Evolutionary conservation across 2,113 vertebrate genomes (phyloP), one percentile per base, ranked within the genome.

Genomic region (Aldabrachelys gigantea): DNA sequence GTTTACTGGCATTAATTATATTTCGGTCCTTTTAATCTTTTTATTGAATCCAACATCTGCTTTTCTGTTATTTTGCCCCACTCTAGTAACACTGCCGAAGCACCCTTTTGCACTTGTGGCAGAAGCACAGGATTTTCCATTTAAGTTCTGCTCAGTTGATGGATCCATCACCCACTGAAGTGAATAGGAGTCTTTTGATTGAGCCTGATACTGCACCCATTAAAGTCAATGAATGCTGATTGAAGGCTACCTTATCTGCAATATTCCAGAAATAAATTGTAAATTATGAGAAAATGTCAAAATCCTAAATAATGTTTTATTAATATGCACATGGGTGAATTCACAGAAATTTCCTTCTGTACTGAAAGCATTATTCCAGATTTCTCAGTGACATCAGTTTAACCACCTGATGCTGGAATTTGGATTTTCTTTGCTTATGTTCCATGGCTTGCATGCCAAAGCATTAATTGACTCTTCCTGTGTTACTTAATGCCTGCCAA

Each of bases 391-490:
- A 2, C 1, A 84, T 82, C 13, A 1, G 0, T 80, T 87, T 78
- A 88, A 69, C 10, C 84, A 44, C 52, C 14, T 62, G 54, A 35
- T 83, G 27, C 44, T 79, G 19, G 44, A 86, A 35, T 78, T 38
- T 93, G 25, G 38, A 22, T 89, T 95, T 90, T 59, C n/a, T 88
- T 84, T 6, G 22, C 69, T 94, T 93, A 13, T 91, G 22, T 87
- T 82, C 59, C 1, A 10, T 31, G 83, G 47, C 29, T 95, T 82
- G 78, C 93, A 90, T 89, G 88, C 49, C 44, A 9, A 76, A 96
- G 35, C 84, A 82, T 87, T 95, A 84, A 82, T 93, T 75, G 80
- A 62, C 82, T 17, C 82, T 94, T 8, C 19, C 2, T 8, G 11
- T 92, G 69, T 93, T 25, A 57, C 80, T 91, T 86, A 86, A 41